phyloP scores from a whole-genome alignment of 2,888 invertebrate species.

The Serrognathus titanus region DNA sequence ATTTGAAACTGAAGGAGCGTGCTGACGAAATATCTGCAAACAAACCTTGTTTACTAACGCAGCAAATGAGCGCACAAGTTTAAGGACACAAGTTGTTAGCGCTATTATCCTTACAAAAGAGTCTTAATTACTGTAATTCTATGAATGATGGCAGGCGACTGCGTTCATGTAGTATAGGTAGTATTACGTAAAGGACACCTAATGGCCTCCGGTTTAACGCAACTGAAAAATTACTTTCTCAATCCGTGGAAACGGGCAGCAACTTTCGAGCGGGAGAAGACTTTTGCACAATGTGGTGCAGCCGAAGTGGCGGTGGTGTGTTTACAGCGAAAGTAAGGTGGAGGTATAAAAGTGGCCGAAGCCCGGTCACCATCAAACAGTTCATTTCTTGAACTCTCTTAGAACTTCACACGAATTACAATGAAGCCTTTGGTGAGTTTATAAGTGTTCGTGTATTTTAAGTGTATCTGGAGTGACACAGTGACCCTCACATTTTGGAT shows the following conservation, averaged over 20 bases:
- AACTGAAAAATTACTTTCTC: conserved; percentile 44
- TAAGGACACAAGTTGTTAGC: conserved; percentile 7
- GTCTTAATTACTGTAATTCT: neutral
- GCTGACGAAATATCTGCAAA: conserved; percentile 86
- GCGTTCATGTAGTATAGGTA: conserved; percentile 13
- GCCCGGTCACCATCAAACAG: conserved; percentile 54
- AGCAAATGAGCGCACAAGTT: conserved; percentile 11
- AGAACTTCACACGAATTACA: conserved; percentile 35
- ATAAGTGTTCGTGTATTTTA: conserved; percentile 3
- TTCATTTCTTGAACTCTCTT: conserved; percentile 55
- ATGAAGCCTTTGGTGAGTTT: conserved; percentile 58
- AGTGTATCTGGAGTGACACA: conserved; percentile 13
- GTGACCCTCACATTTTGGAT: neutral
- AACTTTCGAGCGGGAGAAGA: conserved; percentile 36
- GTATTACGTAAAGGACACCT: conserved; percentile 45
- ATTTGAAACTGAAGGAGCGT: conserved; percentile 92
- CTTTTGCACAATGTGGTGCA: conserved; percentile 40
- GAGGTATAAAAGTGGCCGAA: conserved; percentile 56
- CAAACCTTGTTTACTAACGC: conserved; percentile 19
- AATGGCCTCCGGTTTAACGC: conserved; percentile 27
- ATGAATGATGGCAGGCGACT: neutral
- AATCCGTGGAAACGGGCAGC: conserved; percentile 33
- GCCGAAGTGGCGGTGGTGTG: conserved; percentile 38
- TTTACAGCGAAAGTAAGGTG: conserved; percentile 52
- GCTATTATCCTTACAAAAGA: neutral